These are phyloP conservation scores for Micropoecilia bifurca DNA, from an alignment of 2,797 vertebrate species.

Conservation along the genomic window DNA sequence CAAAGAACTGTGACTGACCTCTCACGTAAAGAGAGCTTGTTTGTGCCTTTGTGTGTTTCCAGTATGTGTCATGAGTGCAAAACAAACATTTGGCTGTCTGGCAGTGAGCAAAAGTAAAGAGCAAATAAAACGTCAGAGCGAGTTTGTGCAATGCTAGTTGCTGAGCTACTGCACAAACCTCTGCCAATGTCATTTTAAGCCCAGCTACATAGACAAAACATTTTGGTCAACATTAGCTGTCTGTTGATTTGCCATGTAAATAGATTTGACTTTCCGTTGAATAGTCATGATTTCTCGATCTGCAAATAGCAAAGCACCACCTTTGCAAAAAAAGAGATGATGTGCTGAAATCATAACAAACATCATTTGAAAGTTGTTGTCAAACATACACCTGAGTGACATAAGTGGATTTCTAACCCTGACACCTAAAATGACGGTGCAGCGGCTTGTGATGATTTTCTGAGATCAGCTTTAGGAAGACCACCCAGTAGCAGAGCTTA, in stretches of 20 bases:
- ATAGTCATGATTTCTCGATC: not conserved
- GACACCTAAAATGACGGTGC: constrained; percentile 41
- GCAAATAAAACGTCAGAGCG: constrained; percentile 37
- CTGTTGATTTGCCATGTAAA: not conserved
- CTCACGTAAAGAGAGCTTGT: constrained; percentile 8
- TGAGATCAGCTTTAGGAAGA: constrained; percentile 61
- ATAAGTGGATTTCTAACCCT: constrained; percentile 42
- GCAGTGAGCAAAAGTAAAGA: constrained; percentile 14
- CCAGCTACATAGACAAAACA: not conserved
- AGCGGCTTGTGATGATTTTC: constrained; percentile 51
- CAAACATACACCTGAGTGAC: constrained; percentile 17
- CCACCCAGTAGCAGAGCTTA: constrained; percentile 71
- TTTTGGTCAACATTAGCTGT: not conserved
- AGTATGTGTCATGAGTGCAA: constrained; percentile 19
- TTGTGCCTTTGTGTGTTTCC: constrained; percentile 27
- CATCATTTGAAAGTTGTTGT: constrained; percentile 7
- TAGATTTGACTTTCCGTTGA: not conserved
- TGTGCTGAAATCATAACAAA: constrained; percentile 10
- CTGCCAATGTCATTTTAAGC: constrained; percentile 33
- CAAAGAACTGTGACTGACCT: not conserved
- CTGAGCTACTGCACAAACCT: constrained; percentile 23
- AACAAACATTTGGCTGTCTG: constrained; percentile 19
- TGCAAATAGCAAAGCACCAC: not conserved
- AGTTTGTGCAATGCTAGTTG: constrained; percentile 36
- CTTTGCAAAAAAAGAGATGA: constrained; percentile 5